phyloP scores from a whole-genome alignment of 2,797 vertebrate genomes.

The Microcaecilia unicolor region DNA sequence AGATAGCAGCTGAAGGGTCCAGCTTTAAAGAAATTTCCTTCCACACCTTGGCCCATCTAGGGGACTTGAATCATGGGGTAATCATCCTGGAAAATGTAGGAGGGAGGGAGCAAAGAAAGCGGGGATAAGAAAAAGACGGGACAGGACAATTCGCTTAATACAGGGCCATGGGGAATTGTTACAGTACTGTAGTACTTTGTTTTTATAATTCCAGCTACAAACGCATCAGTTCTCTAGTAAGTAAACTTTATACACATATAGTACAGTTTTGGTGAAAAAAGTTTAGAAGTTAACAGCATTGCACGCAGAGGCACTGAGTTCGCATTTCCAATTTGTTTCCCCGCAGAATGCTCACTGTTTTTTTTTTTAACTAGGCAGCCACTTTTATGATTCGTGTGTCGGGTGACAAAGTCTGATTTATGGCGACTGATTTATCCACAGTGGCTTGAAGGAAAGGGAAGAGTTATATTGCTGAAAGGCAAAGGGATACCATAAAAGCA shows the following conservation, averaged over 20 bases:
- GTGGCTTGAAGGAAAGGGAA: no score
- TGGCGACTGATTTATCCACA: background rate
- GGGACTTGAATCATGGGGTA: no score
- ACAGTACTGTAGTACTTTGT: background rate
- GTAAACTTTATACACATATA: slow-evolving; percentile 12
- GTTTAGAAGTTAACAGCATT: slow-evolving; percentile 39
- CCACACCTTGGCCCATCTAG: no score
- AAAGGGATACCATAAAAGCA: background rate
- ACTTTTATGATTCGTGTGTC: no score
- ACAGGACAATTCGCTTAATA: background rate
- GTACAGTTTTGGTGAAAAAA: slow-evolving; percentile 42
- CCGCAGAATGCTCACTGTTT: slow-evolving; percentile 44
- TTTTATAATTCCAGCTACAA: slow-evolving; percentile 5
- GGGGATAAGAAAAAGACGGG: no score
- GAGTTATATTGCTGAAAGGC: slow-evolving; percentile 14
- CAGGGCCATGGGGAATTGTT: background rate
- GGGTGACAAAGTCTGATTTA: no score
- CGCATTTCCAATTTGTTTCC: slow-evolving; percentile 37
- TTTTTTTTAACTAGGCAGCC: slow-evolving; percentile 34
- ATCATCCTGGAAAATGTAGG: no score
- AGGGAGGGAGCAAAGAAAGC: no score
- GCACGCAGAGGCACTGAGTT: slow-evolving; percentile 66
- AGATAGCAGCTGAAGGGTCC: no score
- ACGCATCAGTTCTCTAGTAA: background rate
- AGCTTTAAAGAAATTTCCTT: no score